Evolutionary conservation across 1,140 invertebrate genomes (phyloP).

Genomic region (Phenacoccus solenopsis): DNA sequence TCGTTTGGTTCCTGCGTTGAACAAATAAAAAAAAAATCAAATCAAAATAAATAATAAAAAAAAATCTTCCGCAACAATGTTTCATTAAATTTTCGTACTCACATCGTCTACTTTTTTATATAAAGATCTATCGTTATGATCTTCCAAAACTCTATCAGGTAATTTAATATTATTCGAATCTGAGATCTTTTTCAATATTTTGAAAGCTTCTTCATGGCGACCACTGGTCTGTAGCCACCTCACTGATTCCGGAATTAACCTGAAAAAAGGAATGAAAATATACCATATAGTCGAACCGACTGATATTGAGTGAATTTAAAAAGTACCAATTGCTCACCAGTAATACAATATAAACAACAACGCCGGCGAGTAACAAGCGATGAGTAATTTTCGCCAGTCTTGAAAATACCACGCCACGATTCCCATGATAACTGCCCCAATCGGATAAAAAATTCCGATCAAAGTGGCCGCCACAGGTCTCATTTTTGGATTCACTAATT

Average conservation of each 20-base stretch:
- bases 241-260: constrained; percentile 47
- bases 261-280: constrained; percentile 24
- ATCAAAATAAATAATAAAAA: background rate
- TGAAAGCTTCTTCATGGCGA: constrained; percentile 37
- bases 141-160: constrained; percentile 27
- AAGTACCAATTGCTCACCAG: constrained; percentile 11
- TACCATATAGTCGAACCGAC: no score
- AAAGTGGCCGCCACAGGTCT: constrained; percentile 58
- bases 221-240: constrained; percentile 45
- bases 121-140: background rate
- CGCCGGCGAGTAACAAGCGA: constrained; percentile 50
- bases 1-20: background rate
- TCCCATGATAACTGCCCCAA: constrained; percentile 54
- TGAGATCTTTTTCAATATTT: constrained; percentile 40
- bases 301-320: background rate
- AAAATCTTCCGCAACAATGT: background rate
- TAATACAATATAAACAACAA: constrained; percentile 36
- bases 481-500: constrained; percentile 57
- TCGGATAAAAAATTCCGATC: constrained; percentile 53
- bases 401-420: constrained; percentile 50
- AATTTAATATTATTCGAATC: constrained; percentile 40
- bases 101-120: background rate
- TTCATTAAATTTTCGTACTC: background rate
- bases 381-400: constrained; percentile 54
- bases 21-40: background rate